phyloP scores from a whole-genome alignment of 2,797 vertebrate genomes.

The Sardinella longiceps region DNA sequence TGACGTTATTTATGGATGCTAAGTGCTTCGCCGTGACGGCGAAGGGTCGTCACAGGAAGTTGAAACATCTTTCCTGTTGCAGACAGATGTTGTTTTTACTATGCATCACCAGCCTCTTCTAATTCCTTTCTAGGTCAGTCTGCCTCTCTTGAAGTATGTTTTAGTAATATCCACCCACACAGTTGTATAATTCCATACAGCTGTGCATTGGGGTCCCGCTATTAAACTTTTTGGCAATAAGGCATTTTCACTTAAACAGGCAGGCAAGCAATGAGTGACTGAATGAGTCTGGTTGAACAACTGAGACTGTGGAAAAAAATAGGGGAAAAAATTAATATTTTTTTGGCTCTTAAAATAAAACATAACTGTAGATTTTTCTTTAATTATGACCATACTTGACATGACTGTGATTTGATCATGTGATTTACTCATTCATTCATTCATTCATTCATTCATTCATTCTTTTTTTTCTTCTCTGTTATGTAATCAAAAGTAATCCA shows the following conservation, averaged over 20 bases:
- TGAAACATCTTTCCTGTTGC: not conserved
- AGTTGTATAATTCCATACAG: not conserved
- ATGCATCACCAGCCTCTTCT: not conserved
- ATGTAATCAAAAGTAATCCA: too few species aligned
- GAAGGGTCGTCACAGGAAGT: not conserved
- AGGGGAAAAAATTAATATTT: not conserved
- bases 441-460: not conserved
- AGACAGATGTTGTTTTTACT: not conserved
- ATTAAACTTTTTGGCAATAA: not conserved
- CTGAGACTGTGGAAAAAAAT: not conserved
- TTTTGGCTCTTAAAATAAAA: not conserved
- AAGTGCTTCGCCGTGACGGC: not conserved
- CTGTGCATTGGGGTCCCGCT: not conserved
- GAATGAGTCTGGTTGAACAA: not conserved
- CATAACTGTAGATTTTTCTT: not conserved
- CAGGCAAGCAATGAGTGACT: not conserved
- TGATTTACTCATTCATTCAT: not conserved
- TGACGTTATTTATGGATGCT: not conserved
- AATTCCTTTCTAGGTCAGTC: not conserved
- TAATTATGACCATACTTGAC: not conserved
- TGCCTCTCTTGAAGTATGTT: not conserved
- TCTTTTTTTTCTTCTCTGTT: not conserved
- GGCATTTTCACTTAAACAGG: not conserved
- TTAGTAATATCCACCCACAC: slow-evolving; percentile 2
- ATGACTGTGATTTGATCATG: not conserved